Evolutionary conservation across 2,113 vertebrate genomes (phyloP).

Genomic region (pig (Sus scrofa)): T2T-Sscrofa CM000817.6:90860001-90860500

Average conservation of each 20-base stretch:
- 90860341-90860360: not conserved
- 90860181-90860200: not conserved
- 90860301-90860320: too few relatives aligned
- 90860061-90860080: accelerated
- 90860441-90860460: not conserved
- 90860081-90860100: too few relatives aligned
- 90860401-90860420: not conserved
- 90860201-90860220: not conserved
- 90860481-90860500: accelerated
- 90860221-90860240: not conserved
- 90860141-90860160: accelerated
- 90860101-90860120: accelerated
- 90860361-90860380: not conserved
- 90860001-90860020: not conserved
- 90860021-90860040: not conserved
- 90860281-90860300: too few relatives aligned
- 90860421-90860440: accelerated
- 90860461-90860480: accelerated
- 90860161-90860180: not conserved
- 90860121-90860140: accelerated
- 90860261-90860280: not conserved
- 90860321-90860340: too few relatives aligned
- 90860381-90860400: not conserved
- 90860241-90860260: not conserved
- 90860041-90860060: accelerated